Evolutionary conservation across 2,797 vertebrate genomes (phyloP).

Genomic region (Myiothlypis chrysogaster): DNA sequence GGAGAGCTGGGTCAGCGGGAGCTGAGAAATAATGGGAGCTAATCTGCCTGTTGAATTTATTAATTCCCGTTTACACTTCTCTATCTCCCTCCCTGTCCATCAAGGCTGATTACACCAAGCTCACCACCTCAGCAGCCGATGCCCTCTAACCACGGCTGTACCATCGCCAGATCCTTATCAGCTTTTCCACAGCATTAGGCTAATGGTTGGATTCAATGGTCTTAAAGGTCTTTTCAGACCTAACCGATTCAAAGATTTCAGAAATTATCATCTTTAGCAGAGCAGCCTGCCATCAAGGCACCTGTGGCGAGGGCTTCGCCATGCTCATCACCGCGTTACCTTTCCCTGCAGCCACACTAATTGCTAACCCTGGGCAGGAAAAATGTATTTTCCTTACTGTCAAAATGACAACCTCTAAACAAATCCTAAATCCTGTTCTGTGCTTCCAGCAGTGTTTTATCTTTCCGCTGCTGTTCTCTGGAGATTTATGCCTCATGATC

Average conservation of each 20-base stretch:
- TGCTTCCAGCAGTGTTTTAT: slow-evolving; percentile 6
- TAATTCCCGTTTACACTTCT: not conserved
- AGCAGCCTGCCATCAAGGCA: not conserved
- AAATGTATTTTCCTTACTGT: not conserved
- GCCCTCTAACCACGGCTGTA: not conserved
- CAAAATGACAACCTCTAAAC: not conserved
- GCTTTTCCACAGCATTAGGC: not conserved
- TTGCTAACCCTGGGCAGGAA: not conserved
- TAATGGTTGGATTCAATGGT: not conserved
- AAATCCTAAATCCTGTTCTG: not conserved
- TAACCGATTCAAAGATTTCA: not conserved
- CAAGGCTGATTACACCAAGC: not conserved
- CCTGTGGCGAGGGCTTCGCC: not conserved
- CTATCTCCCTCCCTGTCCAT: not conserved
- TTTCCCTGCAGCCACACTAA: not conserved
- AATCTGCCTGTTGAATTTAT: not conserved
- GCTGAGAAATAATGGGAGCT: not conserved
- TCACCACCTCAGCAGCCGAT: not conserved
- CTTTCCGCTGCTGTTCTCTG: not conserved
- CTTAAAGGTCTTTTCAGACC: not conserved
- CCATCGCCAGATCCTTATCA: not conserved
- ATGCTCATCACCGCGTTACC: not conserved
- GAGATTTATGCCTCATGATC: slow-evolving; percentile 10
- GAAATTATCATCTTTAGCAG: not conserved
- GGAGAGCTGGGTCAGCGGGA: not conserved